phyloP scores from a whole-genome alignment of 2,113 vertebrate species.

The Lagopus leucura region DNA sequence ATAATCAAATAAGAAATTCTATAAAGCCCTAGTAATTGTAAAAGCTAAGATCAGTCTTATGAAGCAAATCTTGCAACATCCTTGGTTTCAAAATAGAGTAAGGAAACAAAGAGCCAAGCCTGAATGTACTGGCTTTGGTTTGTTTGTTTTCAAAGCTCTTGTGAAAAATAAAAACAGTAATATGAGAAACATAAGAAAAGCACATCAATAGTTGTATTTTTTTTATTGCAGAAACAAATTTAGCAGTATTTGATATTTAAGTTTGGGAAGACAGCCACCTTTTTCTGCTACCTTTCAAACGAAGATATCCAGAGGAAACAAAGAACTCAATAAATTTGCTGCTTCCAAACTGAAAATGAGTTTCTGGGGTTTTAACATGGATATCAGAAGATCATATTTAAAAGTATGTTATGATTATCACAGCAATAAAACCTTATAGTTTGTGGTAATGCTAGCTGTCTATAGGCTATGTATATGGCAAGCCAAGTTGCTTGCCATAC shows the following conservation, averaged over 20 bases:
- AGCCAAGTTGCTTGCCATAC: not conserved
- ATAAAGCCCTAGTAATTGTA: not conserved
- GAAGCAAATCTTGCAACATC: not conserved
- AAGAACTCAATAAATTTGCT: not conserved
- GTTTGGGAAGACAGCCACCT: slow-evolving; percentile 1
- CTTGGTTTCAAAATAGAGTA: not conserved
- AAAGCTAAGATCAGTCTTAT: not conserved
- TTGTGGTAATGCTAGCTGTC: not conserved
- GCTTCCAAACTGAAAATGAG: not conserved
- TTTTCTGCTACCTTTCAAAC: not conserved
- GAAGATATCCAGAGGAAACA: not conserved
- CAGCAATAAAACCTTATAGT: not conserved
- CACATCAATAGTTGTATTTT: not conserved
- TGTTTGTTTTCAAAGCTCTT: not conserved
- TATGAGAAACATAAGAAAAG: not conserved
- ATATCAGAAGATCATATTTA: not conserved
- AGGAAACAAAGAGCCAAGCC: not conserved
- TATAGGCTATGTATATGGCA: too few species aligned
- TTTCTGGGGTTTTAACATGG: not conserved
- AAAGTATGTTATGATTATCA: not conserved
- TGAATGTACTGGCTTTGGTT: not conserved
- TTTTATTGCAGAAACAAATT: slow-evolving; percentile 23
- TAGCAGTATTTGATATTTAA: not conserved
- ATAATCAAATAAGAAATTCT: not conserved
- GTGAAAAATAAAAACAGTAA: not conserved